Evolutionary conservation across 2,888 invertebrate genomes (phyloP).

Genomic region (Nomada flava): DNA sequence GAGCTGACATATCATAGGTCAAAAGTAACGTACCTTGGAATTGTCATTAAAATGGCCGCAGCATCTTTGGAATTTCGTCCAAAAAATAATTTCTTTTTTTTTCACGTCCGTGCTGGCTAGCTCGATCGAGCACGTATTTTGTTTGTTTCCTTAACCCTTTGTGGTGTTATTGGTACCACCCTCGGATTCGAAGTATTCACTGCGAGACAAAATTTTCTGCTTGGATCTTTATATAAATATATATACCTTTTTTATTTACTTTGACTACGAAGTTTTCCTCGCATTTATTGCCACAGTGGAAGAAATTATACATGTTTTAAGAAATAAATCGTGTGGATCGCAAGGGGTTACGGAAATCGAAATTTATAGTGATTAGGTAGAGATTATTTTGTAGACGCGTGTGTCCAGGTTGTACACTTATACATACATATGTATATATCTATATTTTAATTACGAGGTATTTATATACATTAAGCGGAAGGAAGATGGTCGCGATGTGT

Average conservation of each 20-base stretch:
- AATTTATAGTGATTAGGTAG: conserved; percentile 28
- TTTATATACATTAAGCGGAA: conserved; percentile 48
- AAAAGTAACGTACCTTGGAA: neutral
- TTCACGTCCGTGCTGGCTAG: neutral
- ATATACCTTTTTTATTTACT: neutral
- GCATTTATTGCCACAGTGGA: neutral
- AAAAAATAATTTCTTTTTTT: conserved; percentile 16
- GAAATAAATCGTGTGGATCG: conserved; percentile 13
- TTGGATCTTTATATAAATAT: neutral
- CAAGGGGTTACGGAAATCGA: conserved; percentile 24
- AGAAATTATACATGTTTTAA: neutral
- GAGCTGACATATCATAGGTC: neutral
- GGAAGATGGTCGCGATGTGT: conserved; percentile 30
- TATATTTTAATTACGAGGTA: conserved; percentile 64
- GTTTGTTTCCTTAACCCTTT: conserved; percentile 11
- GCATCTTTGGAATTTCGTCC: conserved; percentile 16
- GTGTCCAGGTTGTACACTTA: conserved; percentile 51
- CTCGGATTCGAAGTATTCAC: no score
- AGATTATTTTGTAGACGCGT: conserved; percentile 53
- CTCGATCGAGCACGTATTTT: neutral
- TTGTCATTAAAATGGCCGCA: no score
- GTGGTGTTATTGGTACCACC: neutral
- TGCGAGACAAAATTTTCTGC: no score
- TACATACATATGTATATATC: conserved; percentile 44
- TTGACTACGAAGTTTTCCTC: no score